Evolutionary conservation across 2,797 vertebrate species (phyloP).

Genomic region (Numenius phaeopus): DNA sequence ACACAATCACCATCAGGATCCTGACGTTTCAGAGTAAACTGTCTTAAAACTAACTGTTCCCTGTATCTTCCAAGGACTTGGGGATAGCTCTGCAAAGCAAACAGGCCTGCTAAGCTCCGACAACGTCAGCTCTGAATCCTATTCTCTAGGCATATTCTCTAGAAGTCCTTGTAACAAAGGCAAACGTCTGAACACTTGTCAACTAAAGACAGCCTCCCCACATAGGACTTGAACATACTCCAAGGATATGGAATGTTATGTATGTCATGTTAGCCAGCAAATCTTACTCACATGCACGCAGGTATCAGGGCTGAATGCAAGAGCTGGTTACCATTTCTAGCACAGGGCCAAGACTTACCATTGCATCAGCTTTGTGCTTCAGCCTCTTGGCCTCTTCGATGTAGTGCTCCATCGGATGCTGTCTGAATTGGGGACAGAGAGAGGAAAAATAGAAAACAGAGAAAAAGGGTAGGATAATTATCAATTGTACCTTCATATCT

Average conservation of each 20-base stretch:
- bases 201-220: neutral
- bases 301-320: neutral
- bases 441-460: neutral
- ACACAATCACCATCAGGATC: neutral
- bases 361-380: slow-evolving; percentile 94
- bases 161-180: neutral
- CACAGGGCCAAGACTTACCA: slow-evolving; percentile 77
- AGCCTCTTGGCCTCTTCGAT: slow-evolving; percentile 93
- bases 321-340: neutral
- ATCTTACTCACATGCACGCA: neutral
- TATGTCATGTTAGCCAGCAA: neutral
- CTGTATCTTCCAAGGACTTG: neutral
- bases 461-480: neutral
- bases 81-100: neutral
- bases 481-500: neutral
- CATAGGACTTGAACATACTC: neutral
- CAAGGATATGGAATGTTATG: neutral
- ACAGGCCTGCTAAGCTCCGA: neutral
- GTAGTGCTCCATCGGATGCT: slow-evolving; percentile 87
- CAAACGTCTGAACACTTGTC: neutral
- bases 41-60: neutral
- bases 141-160: neutral
- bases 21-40: neutral
- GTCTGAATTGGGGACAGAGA: slow-evolving; percentile 75
- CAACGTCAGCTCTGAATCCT: neutral